phyloP scores from a whole-genome alignment of 1,140 invertebrate genomes.

The Myzus persicae region DNA sequence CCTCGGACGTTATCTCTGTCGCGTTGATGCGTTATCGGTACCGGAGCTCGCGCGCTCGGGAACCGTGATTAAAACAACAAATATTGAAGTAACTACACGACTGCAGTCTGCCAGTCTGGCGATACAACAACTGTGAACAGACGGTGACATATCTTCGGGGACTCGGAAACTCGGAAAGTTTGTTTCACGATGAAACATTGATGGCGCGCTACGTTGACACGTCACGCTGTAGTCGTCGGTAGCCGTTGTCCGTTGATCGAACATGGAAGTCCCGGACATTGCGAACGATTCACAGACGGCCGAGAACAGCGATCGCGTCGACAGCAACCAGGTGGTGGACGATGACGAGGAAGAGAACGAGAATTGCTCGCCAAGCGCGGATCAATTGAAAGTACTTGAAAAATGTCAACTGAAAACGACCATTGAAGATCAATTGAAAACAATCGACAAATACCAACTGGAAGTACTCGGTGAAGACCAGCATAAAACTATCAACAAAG shows the following conservation, averaged over 20 bases:
- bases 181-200: no score
- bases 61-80: neutral
- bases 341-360: neutral
- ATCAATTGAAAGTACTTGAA: no score
- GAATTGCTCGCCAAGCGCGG: neutral
- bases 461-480: neutral
- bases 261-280: neutral
- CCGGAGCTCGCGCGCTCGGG: neutral
- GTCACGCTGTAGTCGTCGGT: neutral
- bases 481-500: neutral
- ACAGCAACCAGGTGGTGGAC: neutral
- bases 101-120: no score
- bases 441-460: neutral
- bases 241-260: neutral
- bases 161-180: no score
- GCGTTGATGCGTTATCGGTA: neutral
- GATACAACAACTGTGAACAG: no score
- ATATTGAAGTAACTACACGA: neutral
- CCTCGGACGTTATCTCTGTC: neutral
- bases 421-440: neutral
- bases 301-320: neutral
- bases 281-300: neutral
- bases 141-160: no score
- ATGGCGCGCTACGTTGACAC: neutral
- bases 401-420: neutral